These are phyloP conservation scores for Chelonus formosanus DNA, from an alignment of 2,888 invertebrate genomes.

Conservation along the genomic window DNA sequence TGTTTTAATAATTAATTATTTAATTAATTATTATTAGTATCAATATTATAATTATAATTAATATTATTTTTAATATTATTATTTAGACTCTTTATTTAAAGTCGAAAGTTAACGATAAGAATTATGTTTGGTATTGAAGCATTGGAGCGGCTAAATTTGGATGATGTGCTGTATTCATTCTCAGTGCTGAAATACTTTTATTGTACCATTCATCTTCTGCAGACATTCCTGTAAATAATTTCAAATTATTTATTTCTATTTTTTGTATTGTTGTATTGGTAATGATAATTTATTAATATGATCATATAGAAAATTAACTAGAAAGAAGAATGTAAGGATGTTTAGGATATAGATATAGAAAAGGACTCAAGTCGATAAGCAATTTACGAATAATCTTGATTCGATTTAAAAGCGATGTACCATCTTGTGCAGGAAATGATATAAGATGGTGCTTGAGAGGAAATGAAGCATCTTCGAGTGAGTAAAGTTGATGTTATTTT, in stretches of 20 bases:
- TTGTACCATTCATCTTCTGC: constrained; percentile 98
- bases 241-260: neutral
- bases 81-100: constrained; percentile 39
- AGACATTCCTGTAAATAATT: constrained; percentile 78
- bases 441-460: constrained; percentile 59
- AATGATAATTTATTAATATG: neutral
- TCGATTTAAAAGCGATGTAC: constrained; percentile 65
- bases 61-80: constrained; percentile 38
- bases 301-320: neutral
- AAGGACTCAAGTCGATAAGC: constrained; percentile 42
- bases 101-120: constrained; percentile 47
- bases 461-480: constrained; percentile 62
- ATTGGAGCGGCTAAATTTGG: constrained; percentile 95
- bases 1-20: too few relatives aligned
- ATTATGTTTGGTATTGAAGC: constrained; percentile 98
- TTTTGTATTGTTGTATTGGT: neutral
- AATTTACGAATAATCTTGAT: constrained; percentile 64
- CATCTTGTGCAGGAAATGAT: constrained; percentile 66
- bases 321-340: neutral
- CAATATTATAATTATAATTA: constrained; percentile 1
- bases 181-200: constrained; percentile 93
- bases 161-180: constrained; percentile 96
- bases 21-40: too few relatives aligned
- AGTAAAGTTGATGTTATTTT: constrained; percentile 47
- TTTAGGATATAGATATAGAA: constrained; percentile 2